phyloP scores from a whole-genome alignment of 2,888 invertebrate species.

The Cataglyphis cursor region DNA sequence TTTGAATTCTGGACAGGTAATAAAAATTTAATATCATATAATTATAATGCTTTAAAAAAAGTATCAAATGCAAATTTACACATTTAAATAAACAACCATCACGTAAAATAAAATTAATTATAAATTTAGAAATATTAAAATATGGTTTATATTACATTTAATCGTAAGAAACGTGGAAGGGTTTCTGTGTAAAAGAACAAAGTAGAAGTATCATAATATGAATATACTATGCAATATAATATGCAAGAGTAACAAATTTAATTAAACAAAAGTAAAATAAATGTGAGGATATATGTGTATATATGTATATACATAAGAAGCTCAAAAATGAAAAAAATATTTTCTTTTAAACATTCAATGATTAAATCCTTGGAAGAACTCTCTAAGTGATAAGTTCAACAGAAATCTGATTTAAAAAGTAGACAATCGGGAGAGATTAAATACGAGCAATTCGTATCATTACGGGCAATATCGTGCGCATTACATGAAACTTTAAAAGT shows the following conservation, averaged over 20 bases:
- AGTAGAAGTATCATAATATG: background rate
- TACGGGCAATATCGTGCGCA: slow-evolving; percentile 49
- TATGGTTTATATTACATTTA: background rate
- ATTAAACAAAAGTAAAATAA: background rate
- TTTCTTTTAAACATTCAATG: background rate
- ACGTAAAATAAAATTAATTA: background rate
- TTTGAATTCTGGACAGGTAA: background rate
- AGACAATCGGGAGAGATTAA: slow-evolving; percentile 39
- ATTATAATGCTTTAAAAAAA: background rate
- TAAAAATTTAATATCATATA: slow-evolving; percentile 1
- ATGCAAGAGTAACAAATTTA: background rate
- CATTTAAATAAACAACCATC: background rate
- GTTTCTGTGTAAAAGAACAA: background rate
- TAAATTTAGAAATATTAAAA: slow-evolving; percentile 16
- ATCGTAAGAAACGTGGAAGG: background rate
- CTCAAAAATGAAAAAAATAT: background rate
- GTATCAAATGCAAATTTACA: background rate
- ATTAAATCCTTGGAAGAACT: background rate
- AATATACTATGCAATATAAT: slow-evolving; percentile 6
- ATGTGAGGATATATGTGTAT: background rate
- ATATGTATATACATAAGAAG: background rate
- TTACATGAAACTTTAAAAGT: slow-evolving; percentile 52
- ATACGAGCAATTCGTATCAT: slow-evolving; percentile 51
- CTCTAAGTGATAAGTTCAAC: background rate
- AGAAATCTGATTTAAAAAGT: slow-evolving; percentile 43